Conservation (phyloP, 2,888 invertebrate species). For the Eristalinus aeneus region DNA sequence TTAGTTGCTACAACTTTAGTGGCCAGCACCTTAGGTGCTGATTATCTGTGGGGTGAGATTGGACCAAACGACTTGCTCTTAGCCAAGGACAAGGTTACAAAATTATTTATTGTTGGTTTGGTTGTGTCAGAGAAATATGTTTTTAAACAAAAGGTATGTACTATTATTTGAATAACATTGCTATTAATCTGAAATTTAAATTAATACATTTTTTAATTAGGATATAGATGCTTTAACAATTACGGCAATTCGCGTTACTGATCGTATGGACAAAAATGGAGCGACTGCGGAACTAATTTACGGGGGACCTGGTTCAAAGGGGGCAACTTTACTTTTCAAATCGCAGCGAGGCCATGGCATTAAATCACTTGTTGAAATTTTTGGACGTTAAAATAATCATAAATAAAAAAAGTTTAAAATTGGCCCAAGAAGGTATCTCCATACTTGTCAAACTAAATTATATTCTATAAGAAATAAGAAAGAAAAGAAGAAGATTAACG, state of each 20-base stretch:
- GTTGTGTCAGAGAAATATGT: conserved; percentile 72
- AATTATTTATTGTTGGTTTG: conserved; percentile 73
- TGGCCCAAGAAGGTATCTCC: background rate
- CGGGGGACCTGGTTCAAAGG: conserved; percentile 81
- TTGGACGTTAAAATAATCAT: conserved; percentile 72
- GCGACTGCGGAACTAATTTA: conserved; percentile 77
- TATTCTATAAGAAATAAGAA: no score
- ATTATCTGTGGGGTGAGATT: conserved; percentile 76
- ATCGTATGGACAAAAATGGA: conserved; percentile 74
- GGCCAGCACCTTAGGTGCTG: conserved; percentile 70
- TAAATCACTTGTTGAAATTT: conserved; percentile 79
- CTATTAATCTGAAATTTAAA: background rate
- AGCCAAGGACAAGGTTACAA: conserved; percentile 74
- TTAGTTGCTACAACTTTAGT: conserved; percentile 48
- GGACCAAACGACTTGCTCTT: conserved; percentile 73
- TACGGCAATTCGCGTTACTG: conserved; percentile 67
- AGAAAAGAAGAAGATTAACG: background rate
- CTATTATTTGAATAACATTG: background rate
- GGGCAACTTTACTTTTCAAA: conserved; percentile 80
- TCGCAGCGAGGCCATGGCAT: conserved; percentile 80
- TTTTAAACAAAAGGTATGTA: conserved; percentile 74
- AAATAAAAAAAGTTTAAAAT: background rate
- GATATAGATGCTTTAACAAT: conserved; percentile 51
- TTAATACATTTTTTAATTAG: background rate
- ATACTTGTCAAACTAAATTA: no score